Percentiles rank a stretch among this genome's conserved stretches.
Conservation (phyloP, 2,797 vertebrate species). For the Monodelphis domestica region DNA sequence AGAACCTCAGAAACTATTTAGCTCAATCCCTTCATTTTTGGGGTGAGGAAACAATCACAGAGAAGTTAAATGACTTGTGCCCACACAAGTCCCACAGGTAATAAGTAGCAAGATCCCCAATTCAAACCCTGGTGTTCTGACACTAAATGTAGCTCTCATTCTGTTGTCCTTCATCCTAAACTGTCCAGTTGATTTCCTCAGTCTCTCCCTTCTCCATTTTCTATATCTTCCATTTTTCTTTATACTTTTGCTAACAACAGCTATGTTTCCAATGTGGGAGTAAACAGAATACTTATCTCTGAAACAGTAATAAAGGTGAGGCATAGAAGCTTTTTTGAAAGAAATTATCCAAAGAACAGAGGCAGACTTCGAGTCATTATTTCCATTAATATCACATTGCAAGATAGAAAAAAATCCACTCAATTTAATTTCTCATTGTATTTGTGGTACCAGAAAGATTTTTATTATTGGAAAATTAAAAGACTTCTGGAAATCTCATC, state of each 20-base stretch:
- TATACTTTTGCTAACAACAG: neutral
- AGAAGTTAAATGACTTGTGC: neutral
- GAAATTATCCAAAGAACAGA: neutral
- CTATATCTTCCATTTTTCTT: neutral
- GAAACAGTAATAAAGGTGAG: neutral
- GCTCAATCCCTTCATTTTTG: neutral
- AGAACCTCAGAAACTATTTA: neutral
- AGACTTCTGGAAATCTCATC: neutral
- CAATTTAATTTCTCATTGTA: neutral
- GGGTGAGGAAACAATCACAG: neutral
- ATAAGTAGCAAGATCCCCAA: neutral
- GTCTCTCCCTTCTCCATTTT: neutral
- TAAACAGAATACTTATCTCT: neutral
- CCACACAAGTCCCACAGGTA: neutral
- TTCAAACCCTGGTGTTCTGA: neutral
- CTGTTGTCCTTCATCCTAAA: neutral
- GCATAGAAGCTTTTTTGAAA: neutral
- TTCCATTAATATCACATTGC: neutral
- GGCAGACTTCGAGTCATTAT: neutral
- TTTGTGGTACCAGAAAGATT: neutral
- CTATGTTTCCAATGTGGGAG: neutral
- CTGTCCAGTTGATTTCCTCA: neutral
- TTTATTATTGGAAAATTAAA: neutral
- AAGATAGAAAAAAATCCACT: neutral
- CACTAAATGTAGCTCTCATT: neutral